These are phyloP conservation scores for Neodiprion pinetum DNA, from an alignment of 1,140 invertebrate genomes.

Conservation along the genomic window DNA sequence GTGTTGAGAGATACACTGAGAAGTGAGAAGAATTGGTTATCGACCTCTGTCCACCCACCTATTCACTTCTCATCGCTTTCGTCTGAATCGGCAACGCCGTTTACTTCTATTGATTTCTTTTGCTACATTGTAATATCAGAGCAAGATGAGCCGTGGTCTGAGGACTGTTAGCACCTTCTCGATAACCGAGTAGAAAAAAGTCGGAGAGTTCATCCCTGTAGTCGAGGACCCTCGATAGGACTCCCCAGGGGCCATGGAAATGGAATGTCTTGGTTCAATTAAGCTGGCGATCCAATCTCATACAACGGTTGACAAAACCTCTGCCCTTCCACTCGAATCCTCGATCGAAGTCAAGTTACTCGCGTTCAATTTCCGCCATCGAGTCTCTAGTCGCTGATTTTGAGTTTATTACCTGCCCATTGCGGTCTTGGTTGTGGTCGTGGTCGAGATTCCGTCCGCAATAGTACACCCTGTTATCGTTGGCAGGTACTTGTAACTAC, in stretches of 20 bases:
- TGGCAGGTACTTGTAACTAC: not conserved
- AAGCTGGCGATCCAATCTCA: slow-evolving; percentile 1
- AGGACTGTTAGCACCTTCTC: too few species aligned
- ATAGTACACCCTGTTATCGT: too few species aligned
- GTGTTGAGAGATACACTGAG: too few species aligned
- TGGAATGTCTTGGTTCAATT: slow-evolving; percentile 7
- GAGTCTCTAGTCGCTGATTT: slow-evolving; percentile 32
- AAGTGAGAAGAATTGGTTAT: too few species aligned
- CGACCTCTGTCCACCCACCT: too few species aligned
- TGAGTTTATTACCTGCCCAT: slow-evolving; percentile 37
- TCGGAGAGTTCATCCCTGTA: not conserved
- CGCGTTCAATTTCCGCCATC: slow-evolving; percentile 40
- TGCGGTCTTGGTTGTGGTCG: not conserved
- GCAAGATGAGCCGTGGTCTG: too few species aligned
- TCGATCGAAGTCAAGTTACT: slow-evolving; percentile 39
- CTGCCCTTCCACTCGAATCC: slow-evolving; percentile 20
- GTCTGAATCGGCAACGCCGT: too few species aligned
- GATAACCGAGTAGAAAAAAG: not conserved
- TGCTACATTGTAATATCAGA: too few species aligned
- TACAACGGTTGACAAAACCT: slow-evolving; percentile 11
- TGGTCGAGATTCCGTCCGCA: not conserved
- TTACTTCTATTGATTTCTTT: too few species aligned
- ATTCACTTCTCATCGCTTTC: too few species aligned
- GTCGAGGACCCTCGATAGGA: not conserved
- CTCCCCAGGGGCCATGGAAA: slow-evolving; percentile 3